A percentile compares a stretch with the other conserved stretches of the same genome.
phyloP scores from a whole-genome alignment of 2,888 invertebrate genomes.

The Andrena hattorfiana region DNA sequence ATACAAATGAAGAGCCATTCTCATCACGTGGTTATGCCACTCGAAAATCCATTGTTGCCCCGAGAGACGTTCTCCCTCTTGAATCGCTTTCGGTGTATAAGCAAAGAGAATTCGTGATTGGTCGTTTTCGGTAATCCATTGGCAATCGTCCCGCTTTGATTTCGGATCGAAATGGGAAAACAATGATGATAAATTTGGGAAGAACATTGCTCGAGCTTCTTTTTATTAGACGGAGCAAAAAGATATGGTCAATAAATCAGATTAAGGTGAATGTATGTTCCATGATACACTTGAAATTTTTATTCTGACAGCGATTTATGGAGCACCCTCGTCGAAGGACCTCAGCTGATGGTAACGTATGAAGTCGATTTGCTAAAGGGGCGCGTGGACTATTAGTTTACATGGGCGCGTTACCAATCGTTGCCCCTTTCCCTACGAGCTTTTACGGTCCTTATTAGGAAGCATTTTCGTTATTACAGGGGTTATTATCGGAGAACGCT shows the following conservation, averaged over 20 bases:
- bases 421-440: background rate
- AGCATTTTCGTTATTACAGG: constrained; percentile 2
- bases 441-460: constrained; percentile 9
- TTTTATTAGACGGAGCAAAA: too few relatives aligned
- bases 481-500: background rate
- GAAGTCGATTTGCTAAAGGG: constrained; percentile 48
- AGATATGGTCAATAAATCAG: background rate
- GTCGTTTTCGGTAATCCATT: constrained; percentile 14
- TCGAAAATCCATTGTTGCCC: constrained; percentile 46
- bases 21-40: constrained; percentile 8
- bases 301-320: constrained; percentile 15
- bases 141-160: too few relatives aligned
- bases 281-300: background rate
- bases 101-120: constrained; percentile 5
- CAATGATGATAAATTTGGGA: too few relatives aligned
- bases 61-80: constrained; percentile 16
- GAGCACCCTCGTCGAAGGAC: background rate
- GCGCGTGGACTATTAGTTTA: constrained; percentile 44
- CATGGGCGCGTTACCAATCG: constrained; percentile 32
- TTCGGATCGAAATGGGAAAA: background rate
- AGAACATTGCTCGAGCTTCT: too few relatives aligned
- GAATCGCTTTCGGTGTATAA: background rate
- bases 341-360: constrained; percentile 25
- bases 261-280: background rate
- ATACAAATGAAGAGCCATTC: constrained; percentile 25